Evolutionary conservation across 2,888 invertebrate species (phyloP).

Genomic region (Platycheirus albimanus): DNA sequence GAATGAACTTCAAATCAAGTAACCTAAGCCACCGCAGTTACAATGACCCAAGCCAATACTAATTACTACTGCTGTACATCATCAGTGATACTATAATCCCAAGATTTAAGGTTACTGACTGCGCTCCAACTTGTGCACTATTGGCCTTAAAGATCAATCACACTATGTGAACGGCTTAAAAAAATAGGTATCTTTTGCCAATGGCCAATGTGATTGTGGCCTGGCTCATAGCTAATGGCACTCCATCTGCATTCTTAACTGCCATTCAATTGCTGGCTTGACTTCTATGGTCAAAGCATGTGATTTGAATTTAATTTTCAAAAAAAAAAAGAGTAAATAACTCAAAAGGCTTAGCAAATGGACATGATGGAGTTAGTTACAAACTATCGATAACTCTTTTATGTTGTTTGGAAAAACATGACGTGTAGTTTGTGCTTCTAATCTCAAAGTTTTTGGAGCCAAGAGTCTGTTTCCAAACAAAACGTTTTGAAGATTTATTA

Average conservation of each 20-base stretch:
- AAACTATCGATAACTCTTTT: background rate
- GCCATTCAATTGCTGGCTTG: constrained; percentile 19
- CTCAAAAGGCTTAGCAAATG: background rate
- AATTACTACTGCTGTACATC: constrained; percentile 14
- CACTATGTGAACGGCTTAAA: background rate
- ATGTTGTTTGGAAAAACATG: background rate
- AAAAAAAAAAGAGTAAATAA: constrained; percentile 15
- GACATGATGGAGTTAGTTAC: background rate
- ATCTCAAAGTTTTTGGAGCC: background rate
- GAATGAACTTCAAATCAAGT: constrained; percentile 41
- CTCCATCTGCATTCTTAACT: constrained; percentile 54
- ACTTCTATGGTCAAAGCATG: constrained; percentile 33
- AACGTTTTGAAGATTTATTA: constrained; percentile 39
- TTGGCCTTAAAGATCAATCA: constrained; percentile 63
- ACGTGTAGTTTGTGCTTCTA: background rate
- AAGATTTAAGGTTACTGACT: constrained; percentile 29
- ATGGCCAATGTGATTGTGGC: constrained; percentile 18
- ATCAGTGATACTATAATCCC: constrained; percentile 45
- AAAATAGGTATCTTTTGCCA: background rate
- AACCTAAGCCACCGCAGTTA: constrained; percentile 24
- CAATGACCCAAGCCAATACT: constrained; percentile 45
- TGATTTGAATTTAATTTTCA: constrained; percentile 65
- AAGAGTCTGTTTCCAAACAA: background rate
- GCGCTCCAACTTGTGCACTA: constrained; percentile 25
- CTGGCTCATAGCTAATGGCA: constrained; percentile 39